These are phyloP conservation scores for Urocyon cinereoargenteus DNA, from an alignment of 2,797 vertebrate genomes.

Conservation along the genomic window DNA sequence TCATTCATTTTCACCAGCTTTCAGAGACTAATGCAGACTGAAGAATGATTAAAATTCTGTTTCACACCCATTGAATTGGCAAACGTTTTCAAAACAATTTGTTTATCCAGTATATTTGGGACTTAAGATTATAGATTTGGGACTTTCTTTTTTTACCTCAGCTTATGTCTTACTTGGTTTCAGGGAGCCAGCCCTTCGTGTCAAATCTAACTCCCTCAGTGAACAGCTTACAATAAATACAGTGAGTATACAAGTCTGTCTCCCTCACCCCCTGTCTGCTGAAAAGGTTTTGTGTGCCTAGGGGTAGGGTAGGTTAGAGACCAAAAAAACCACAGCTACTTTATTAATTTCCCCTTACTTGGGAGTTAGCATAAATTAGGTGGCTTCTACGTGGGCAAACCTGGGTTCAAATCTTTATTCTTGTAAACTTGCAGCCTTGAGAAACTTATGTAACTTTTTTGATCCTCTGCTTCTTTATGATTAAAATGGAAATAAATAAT, in stretches of 20 bases:
- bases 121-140: background rate
- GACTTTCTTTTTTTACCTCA: slow-evolving; percentile 15
- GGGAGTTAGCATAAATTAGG: slow-evolving; percentile 14
- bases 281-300: background rate
- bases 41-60: slow-evolving; percentile 28
- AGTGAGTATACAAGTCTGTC: slow-evolving; percentile 68
- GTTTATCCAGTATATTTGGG: background rate
- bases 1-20: slow-evolving; percentile 35
- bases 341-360: slow-evolving; percentile 26
- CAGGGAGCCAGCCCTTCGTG: slow-evolving; percentile 93
- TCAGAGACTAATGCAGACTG: slow-evolving; percentile 42
- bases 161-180: slow-evolving; percentile 55
- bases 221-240: slow-evolving; percentile 93
- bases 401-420: slow-evolving; percentile 23
- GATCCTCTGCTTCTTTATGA: slow-evolving; percentile 43
- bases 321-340: background rate
- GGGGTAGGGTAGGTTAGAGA: background rate
- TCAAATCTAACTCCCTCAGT: slow-evolving; percentile 95
- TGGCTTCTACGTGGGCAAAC: background rate
- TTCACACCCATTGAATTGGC: slow-evolving; percentile 9
- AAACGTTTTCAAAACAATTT: background rate
- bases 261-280: background rate
- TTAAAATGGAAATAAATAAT: slow-evolving; percentile 40
- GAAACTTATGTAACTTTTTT: slow-evolving; percentile 50
- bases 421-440: background rate